A percentile compares a stretch with the other conserved stretches of the same genome.
phyloP scores from a whole-genome alignment of 2,113 vertebrate genomes.

The Microcebus tavaratra region DNA sequence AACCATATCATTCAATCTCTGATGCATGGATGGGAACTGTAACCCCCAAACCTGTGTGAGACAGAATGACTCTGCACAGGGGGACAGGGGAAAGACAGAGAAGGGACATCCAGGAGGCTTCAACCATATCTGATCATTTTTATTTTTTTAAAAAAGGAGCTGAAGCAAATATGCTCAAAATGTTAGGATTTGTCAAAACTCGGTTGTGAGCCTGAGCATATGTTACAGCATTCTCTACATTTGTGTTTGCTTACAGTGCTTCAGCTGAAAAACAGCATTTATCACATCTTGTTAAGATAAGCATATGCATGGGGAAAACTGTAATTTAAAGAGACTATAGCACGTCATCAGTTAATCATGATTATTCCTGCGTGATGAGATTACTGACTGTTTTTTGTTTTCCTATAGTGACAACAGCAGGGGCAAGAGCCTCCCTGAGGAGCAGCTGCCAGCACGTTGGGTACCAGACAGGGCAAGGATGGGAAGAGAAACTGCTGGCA shows the following conservation, averaged over 20 bases:
- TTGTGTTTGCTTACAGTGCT: background rate
- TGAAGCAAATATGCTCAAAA: background rate
- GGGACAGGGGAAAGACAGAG: background rate
- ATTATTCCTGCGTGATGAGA: background rate
- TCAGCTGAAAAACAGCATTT: background rate
- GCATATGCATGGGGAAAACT: background rate
- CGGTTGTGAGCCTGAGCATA: background rate
- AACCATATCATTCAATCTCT: too few relatives aligned
- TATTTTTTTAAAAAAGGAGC: background rate
- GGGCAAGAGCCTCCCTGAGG: background rate
- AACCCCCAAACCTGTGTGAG: background rate
- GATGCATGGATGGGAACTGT: background rate
- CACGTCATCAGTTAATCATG: background rate
- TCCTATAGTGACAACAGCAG: background rate
- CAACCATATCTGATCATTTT: background rate
- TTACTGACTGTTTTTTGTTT: background rate
- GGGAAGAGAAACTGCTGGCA: background rate
- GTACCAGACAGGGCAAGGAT: fast-evolving
- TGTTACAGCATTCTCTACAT: background rate
- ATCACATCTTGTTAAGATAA: background rate
- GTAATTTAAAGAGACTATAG: background rate
- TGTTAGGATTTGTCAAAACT: background rate
- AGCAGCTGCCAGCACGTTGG: background rate
- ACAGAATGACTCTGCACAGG: too few relatives aligned
- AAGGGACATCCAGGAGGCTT: background rate